Percentiles rank a stretch among this genome's conserved stretches.
phyloP scores from a whole-genome alignment of 23 tunicate species.

The Phallusia fumigata region DNA sequence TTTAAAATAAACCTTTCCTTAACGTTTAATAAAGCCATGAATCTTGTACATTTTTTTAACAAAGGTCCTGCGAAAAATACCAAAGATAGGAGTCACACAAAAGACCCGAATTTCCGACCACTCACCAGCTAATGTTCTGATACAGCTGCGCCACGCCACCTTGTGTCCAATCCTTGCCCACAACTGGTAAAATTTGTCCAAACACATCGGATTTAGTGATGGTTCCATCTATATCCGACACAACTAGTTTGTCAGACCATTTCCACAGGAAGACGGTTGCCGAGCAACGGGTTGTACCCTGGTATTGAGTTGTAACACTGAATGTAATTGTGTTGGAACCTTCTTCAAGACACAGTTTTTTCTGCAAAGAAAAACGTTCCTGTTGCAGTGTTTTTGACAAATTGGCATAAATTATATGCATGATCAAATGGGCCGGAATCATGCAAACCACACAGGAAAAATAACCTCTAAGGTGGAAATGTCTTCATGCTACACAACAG shows the following conservation, averaged over 20 bases:
- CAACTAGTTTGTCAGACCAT: conserved; percentile 78
- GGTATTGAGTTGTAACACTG: conserved; percentile 93
- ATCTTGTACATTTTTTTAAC: too few species aligned
- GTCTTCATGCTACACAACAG: too few species aligned
- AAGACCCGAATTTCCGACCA: background rate
- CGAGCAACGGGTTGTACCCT: conserved; percentile 81
- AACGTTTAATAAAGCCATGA: too few species aligned
- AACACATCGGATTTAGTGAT: conserved; percentile 97
- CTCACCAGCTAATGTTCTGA: conserved; percentile 82
- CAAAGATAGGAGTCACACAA: background rate
- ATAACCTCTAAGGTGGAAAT: too few species aligned
- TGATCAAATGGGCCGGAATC: too few species aligned
- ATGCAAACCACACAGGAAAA: too few species aligned
- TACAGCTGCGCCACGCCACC: conserved; percentile 92
- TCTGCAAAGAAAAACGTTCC: conserved; percentile 15
- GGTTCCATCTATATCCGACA: conserved; percentile 97
- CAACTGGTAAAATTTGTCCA: conserved; percentile 93
- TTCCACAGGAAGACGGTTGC: conserved; percentile 88
- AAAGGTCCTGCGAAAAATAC: too few species aligned
- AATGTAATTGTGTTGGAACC: conserved; percentile 85
- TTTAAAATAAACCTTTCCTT: too few species aligned
- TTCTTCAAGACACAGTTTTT: conserved; percentile 42
- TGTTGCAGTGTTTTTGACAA: too few species aligned
- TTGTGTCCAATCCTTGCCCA: conserved; percentile 99
- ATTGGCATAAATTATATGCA: too few species aligned